These are phyloP conservation scores for Lepidurus packardi DNA, from an alignment of 1,140 invertebrate species.

Conservation along the genomic window DNA sequence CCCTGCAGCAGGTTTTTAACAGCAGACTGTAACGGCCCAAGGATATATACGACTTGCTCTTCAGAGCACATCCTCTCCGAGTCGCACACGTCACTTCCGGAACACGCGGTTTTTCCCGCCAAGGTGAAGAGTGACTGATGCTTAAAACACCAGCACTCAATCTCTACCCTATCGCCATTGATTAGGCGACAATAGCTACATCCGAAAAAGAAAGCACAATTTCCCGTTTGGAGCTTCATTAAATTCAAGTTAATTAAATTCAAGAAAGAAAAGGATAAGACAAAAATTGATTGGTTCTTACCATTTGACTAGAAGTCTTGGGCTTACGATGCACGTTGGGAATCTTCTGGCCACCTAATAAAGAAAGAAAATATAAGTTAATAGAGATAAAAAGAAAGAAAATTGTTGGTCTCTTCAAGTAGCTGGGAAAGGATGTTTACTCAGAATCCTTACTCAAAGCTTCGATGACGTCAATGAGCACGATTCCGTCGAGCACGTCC, in stretches of 20 bases:
- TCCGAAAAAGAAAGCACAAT: no score
- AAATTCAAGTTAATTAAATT: neutral
- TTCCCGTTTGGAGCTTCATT: neutral
- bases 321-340: conserved; percentile 80
- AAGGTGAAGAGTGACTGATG: neutral
- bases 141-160: neutral
- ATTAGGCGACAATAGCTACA: neutral
- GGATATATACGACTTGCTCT: neutral
- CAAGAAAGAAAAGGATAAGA: neutral
- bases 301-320: conserved; percentile 83
- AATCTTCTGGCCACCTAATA: conserved; percentile 75
- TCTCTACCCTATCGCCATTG: neutral
- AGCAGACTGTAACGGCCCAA: no score
- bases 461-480: conserved; percentile 86
- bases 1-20: no score
- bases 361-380: conserved; percentile 43
- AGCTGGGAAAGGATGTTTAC: conserved; percentile 1
- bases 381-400: conserved; percentile 25
- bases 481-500: conserved; percentile 83
- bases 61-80: neutral
- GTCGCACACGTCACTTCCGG: neutral
- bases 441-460: conserved; percentile 75
- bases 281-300: conserved; percentile 52
- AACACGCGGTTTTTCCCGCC: neutral
- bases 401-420: conserved; percentile 27